Evolutionary conservation across 2,113 vertebrate species (phyloP).

Genomic region (Rhinolophus ferrumequinum): DNA sequence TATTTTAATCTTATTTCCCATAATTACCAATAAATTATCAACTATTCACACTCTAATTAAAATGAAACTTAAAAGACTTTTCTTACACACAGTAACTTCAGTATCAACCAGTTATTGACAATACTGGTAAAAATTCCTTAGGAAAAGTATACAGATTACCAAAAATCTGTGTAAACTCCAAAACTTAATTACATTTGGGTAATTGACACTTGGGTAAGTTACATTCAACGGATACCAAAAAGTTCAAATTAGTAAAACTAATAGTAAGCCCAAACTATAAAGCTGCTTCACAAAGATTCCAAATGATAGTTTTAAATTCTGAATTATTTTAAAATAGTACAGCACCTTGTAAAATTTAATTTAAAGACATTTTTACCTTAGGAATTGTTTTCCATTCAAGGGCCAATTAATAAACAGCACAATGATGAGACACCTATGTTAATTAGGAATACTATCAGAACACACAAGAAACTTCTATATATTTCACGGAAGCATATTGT

Average conservation of each 20-base stretch:
- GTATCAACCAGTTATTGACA: slow-evolving; percentile 53
- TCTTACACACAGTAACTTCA: slow-evolving; percentile 46
- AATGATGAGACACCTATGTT: slow-evolving; percentile 3
- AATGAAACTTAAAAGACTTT: slow-evolving; percentile 41
- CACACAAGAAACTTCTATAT: slow-evolving; percentile 14
- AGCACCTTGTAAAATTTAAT: not conserved
- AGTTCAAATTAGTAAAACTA: not conserved
- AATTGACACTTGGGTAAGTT: not conserved
- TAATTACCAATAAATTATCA: slow-evolving; percentile 52
- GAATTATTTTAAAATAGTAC: not conserved
- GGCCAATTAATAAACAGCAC: slow-evolving; percentile 6
- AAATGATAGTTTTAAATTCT: not conserved
- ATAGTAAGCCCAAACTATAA: not conserved
- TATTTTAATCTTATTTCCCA: slow-evolving; percentile 45
- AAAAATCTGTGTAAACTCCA: not conserved
- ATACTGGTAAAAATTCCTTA: slow-evolving; percentile 20
- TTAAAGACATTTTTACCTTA: slow-evolving; percentile 12
- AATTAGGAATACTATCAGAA: not conserved
- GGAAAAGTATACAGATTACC: not conserved
- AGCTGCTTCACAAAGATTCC: slow-evolving; percentile 3
- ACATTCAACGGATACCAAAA: not conserved
- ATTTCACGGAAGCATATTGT: not conserved
- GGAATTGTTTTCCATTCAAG: not conserved
- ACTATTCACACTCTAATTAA: slow-evolving; percentile 47
- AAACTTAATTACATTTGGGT: not conserved